Conservation (phyloP, 92 coral and sea anemone genomes). For the Desmophyllum pertusum region DNA sequence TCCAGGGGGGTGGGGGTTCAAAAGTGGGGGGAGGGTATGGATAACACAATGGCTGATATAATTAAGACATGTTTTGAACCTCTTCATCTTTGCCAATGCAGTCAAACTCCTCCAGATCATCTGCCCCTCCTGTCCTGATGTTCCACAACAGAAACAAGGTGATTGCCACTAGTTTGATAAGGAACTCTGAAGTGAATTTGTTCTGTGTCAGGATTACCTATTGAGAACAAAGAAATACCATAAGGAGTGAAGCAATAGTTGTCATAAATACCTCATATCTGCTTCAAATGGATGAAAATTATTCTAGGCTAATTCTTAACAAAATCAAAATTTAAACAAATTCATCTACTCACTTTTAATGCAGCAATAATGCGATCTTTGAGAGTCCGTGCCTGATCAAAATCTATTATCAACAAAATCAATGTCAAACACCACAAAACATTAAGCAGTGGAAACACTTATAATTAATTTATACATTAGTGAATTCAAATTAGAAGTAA, state of each 20-base stretch:
- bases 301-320: no score
- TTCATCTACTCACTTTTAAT: constrained; percentile 63
- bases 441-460: background rate
- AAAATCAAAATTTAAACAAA: no score
- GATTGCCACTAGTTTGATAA: constrained; percentile 71
- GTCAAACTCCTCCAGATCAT: constrained; percentile 96
- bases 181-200: constrained; percentile 51
- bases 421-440: no score
- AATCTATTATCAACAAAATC: constrained; percentile 51
- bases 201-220: constrained; percentile 25
- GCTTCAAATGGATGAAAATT: no score
- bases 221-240: background rate
- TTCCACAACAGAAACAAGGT: constrained; percentile 84
- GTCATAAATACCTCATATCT: no score
- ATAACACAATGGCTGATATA: background rate
- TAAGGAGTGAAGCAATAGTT: no score
- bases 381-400: constrained; percentile 75
- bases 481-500: no score
- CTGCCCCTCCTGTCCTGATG: constrained; percentile 77
- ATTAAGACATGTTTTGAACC: constrained; percentile 35
- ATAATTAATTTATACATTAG: no score
- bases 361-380: constrained; percentile 69
- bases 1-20: no score
- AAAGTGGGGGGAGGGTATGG: no score
- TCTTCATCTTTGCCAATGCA: constrained; percentile 93